These are phyloP conservation scores for Pollicipes pollicipes DNA, from an alignment of 1,140 invertebrate genomes.

Conservation along the genomic window DNA sequence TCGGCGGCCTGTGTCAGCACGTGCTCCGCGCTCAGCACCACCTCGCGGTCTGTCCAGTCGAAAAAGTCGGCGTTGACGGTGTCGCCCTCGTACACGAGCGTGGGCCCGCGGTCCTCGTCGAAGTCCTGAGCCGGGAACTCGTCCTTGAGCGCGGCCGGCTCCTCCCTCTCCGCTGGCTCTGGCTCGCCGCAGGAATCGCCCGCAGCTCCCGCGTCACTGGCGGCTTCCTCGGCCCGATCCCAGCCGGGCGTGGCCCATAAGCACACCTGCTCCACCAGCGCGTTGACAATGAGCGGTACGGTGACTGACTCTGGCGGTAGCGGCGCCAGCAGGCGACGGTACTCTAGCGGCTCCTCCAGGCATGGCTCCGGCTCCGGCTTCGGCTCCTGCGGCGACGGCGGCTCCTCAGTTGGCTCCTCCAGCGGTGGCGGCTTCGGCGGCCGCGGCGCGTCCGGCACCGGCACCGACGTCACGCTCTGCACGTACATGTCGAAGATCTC, in stretches of 20 bases:
- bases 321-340: not conserved
- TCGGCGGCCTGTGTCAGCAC: not conserved
- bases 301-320: not conserved
- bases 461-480: not conserved
- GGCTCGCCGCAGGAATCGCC: not conserved
- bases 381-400: no score
- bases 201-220: no score
- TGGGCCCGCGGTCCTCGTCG: not conserved
- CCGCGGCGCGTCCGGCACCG: not conserved
- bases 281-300: not conserved
- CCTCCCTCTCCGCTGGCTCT: not conserved
- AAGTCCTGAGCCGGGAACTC: not conserved
- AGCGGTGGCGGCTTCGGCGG: no score
- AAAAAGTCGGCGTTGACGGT: not conserved
- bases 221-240: not conserved
- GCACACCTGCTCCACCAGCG: not conserved
- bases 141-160: not conserved
- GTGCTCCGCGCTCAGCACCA: not conserved
- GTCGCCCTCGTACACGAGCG: slow-evolving; percentile 1
- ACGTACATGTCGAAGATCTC: not conserved
- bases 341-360: not conserved
- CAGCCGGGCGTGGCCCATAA: not conserved
- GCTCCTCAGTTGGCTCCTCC: not conserved
- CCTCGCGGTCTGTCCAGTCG: not conserved
- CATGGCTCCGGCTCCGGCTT: not conserved